These are phyloP conservation scores for Sclerodermus sp. DNA, from an alignment of 2,888 invertebrate species.

Conservation along the genomic window DNA sequence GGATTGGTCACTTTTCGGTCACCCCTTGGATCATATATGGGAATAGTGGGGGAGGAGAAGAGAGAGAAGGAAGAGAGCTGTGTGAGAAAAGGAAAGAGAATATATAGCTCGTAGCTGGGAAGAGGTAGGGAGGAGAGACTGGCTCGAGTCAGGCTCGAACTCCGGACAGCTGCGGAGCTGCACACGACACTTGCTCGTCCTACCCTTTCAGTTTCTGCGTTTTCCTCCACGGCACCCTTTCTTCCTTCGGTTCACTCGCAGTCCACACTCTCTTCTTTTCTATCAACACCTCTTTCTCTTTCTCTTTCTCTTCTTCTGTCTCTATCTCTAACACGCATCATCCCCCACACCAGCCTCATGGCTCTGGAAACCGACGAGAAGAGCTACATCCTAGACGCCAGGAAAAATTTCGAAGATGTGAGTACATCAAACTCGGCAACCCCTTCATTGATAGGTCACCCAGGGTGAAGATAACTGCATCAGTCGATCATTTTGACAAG, in stretches of 20 bases:
- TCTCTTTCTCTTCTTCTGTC: constrained; percentile 13
- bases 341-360: not conserved
- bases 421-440: constrained; percentile 27
- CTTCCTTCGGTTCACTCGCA: not conserved
- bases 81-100: not conserved
- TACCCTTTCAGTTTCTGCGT: not conserved
- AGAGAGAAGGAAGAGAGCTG: not conserved
- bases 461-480: too few relatives aligned
- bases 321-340: not conserved
- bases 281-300: constrained; percentile 18
- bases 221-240: not conserved
- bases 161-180: constrained; percentile 14
- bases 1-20: too few relatives aligned
- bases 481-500: too few relatives aligned
- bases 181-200: not conserved
- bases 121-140: constrained; percentile 6
- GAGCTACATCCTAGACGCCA: constrained; percentile 52
- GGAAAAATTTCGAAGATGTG: constrained; percentile 48
- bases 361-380: constrained; percentile 36
- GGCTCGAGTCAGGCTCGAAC: constrained; percentile 10
- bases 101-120: constrained; percentile 2
- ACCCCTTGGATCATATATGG: too few relatives aligned
- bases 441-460: too few relatives aligned
- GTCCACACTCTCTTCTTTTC: not conserved
- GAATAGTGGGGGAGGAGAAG: not conserved